These are phyloP conservation scores for Sogatella furcifera DNA, from an alignment of 1,140 invertebrate species.

Conservation along the genomic window DNA sequence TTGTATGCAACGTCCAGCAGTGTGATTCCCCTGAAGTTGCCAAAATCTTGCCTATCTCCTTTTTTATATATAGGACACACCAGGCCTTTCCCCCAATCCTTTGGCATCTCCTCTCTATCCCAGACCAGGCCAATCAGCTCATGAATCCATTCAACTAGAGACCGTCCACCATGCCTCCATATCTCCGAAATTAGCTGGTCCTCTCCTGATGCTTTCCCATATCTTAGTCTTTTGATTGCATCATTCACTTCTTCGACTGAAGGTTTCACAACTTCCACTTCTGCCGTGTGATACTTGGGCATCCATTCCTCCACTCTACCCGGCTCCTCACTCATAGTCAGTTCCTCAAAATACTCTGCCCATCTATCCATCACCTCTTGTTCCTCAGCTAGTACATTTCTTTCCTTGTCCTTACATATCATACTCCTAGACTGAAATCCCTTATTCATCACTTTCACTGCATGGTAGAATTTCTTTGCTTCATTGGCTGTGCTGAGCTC, in stretches of 20 bases:
- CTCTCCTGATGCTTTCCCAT: too few relatives aligned
- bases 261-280: too few relatives aligned
- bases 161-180: too few relatives aligned
- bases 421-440: conserved; percentile 4
- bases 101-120: conserved; percentile 18
- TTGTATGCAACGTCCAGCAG: not conserved
- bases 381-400: conserved; percentile 13
- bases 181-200: too few relatives aligned
- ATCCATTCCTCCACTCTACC: not conserved
- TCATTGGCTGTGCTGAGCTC: not conserved
- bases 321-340: conserved; percentile 23
- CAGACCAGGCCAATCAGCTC: conserved; percentile 8
- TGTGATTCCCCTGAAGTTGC: conserved; percentile 23
- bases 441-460: not conserved
- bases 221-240: too few relatives aligned
- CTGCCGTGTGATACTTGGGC: too few relatives aligned
- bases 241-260: too few relatives aligned
- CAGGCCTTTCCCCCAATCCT: conserved; percentile 20
- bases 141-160: not conserved
- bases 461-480: not conserved
- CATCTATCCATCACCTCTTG: conserved; percentile 19
- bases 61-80: conserved; percentile 24
- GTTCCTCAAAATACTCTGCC: conserved; percentile 17
- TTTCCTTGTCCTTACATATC: conserved; percentile 3
- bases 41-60: conserved; percentile 17